Conservation (phyloP, 2,113 vertebrate species). For the Amphilophus citrinellus region DNA sequence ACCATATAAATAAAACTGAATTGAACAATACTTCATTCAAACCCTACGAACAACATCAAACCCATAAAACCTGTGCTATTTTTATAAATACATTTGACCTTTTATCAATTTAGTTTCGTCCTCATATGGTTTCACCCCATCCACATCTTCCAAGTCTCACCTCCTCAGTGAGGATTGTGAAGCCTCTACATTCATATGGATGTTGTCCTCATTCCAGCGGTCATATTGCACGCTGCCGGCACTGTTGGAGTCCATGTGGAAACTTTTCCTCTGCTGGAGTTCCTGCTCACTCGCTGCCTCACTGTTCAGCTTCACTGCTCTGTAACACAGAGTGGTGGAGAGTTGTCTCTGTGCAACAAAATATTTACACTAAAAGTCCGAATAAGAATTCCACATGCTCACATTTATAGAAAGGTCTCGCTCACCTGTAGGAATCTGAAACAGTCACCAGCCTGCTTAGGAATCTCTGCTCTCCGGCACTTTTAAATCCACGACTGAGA, state of each 20-base stretch:
- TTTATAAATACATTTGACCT: background rate
- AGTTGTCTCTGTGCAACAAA: background rate
- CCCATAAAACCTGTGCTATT: background rate
- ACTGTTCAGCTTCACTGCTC: background rate
- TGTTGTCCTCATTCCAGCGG: constrained; percentile 84
- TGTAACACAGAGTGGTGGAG: background rate
- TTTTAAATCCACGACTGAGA: constrained; percentile 20
- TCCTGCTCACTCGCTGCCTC: background rate
- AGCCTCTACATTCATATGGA: constrained; percentile 73
- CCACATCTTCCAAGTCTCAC: constrained; percentile 65
- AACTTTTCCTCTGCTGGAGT: constrained; percentile 65
- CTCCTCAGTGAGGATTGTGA: constrained; percentile 61
- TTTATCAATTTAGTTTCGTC: background rate
- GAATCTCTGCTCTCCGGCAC: background rate
- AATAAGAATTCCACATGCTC: background rate
- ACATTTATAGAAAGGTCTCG: background rate
- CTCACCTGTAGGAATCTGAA: constrained; percentile 48
- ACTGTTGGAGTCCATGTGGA: constrained; percentile 79
- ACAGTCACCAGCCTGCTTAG: background rate
- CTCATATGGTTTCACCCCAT: background rate
- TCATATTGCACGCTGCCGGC: constrained; percentile 78
- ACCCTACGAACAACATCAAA: background rate
- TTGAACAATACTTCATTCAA: background rate
- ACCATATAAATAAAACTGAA: too few relatives aligned
- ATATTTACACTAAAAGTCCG: background rate